Percentiles rank a stretch among this genome's conserved stretches.
These are phyloP conservation scores for Mareca penelope DNA, from an alignment of 2,797 vertebrate species.

Conservation along the genomic window DNA sequence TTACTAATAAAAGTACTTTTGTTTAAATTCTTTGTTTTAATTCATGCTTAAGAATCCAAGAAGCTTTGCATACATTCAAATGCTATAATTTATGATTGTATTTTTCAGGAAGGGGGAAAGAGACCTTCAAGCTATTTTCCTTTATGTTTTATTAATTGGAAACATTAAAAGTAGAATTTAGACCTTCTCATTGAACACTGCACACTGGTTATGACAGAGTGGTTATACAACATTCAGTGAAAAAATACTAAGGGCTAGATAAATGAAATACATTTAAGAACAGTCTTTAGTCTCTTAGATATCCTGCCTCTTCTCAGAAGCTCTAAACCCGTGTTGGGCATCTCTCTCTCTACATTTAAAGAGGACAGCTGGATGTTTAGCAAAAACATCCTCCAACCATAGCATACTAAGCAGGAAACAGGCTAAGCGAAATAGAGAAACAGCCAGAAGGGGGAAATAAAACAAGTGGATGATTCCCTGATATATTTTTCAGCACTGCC, in stretches of 20 bases:
- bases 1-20: constrained; percentile 71
- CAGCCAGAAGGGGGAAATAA: not conserved
- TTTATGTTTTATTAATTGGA: constrained; percentile 23
- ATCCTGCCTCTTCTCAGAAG: not conserved
- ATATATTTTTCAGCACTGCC: not conserved
- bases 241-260: not conserved
- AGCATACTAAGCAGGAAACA: not conserved
- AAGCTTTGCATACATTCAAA: not conserved
- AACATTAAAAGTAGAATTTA: not conserved
- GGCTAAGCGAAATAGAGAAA: not conserved
- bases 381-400: not conserved
- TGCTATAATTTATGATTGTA: not conserved
- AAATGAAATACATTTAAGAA: not conserved
- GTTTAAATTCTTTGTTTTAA: constrained; percentile 59
- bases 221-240: not conserved
- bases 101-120: not conserved
- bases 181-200: not conserved
- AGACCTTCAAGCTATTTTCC: not conserved
- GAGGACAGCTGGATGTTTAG: not conserved
- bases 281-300: not conserved
- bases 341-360: not conserved
- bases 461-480: not conserved
- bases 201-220: not conserved
- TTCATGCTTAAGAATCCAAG: constrained; percentile 32
- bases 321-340: not conserved